Evolutionary conservation across 2,797 vertebrate species (phyloP).

Genomic region (Eleutherodactylus coqui): DNA sequence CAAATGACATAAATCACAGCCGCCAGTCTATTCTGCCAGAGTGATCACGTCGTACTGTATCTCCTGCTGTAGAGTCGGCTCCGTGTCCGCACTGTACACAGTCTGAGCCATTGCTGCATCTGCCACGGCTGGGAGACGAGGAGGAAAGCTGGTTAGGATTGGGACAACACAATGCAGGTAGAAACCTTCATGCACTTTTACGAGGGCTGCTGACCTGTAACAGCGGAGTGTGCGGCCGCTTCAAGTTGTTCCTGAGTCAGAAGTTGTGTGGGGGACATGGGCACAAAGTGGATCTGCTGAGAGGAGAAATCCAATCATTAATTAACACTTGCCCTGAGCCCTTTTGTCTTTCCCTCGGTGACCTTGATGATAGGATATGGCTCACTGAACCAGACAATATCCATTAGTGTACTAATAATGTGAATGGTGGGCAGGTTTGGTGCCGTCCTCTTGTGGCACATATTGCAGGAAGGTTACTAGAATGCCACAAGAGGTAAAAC

Average conservation of each 20-base stretch:
- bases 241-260: constrained; percentile 90
- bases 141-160: constrained; percentile 22
- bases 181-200: not conserved
- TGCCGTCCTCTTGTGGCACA: too few species aligned
- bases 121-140: constrained; percentile 83
- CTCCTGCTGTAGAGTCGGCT: constrained; percentile 89
- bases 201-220: constrained; percentile 68
- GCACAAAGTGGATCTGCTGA: constrained; percentile 92
- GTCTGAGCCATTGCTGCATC: constrained; percentile 90
- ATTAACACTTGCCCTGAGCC: constrained; percentile 27
- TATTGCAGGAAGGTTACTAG: not conserved
- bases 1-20: not conserved
- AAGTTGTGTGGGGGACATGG: constrained; percentile 86
- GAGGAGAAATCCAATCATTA: constrained; percentile 16
- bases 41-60: constrained; percentile 95
- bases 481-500: not conserved
- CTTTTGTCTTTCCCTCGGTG: not conserved
- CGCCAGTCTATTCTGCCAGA: constrained; percentile 76
- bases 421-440: not conserved
- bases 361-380: not conserved
- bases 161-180: not conserved
- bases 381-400: not conserved
- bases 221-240: constrained; percentile 88
- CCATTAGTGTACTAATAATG: not conserved
- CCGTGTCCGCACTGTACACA: constrained; percentile 87